Base-by-base conservation (phyloP, 2,888 invertebrate species). In the Adela reaumurella region DNA sequence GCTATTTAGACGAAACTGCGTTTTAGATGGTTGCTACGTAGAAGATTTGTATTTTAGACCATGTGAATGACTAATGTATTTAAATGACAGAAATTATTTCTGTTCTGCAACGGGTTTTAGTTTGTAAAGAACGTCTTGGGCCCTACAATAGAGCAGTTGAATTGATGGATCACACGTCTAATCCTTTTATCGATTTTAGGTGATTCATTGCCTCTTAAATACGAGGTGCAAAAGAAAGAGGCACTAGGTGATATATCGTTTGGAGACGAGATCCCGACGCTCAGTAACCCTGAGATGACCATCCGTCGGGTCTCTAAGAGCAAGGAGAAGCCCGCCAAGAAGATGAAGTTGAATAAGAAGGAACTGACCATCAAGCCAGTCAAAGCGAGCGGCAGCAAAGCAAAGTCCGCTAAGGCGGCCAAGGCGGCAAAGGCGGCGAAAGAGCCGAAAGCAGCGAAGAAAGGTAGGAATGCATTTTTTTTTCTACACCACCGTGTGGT, bases 351-450 rank as follows among this genome's bases (percentile, higher is more conserved):
- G 14, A 17, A 17, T 6, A 16, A 29, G 17, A 47, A 47, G 41
- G 17, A 16, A 4, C 14, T 19, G 6, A 67, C 65, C 51, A 69
- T 67, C 46, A 68, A 71, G 11, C 45, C 55, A 0, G 56, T 58
- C 0, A 70, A 69, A 42, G 61, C 74, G 0, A 56, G 67, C 0
- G 64, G 62, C 11, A 74, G 70, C 53, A 74, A 74, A 52, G 54
- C 60, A 1, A 45, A 60, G 10, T 11, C 42, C 2, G 14, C 28
- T 8, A 11, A 46, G 28, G 24, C 28, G 35, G 11, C 35, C 14
- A 35, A 35, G n/a, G 6, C 35, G 35, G 11, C 35, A 14, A 35
- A 35, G n/a, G 6, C n/a, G 35, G 11, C 35, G 11, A 35, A 35
- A 14, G 35, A 8, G 14, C 35, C 35, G n/a, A 35, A 35, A 14